Evolutionary conservation across 2,797 vertebrate species (phyloP), one percentile per base, ranked within the genome.

Genomic region (Xenopus petersii): DNA sequence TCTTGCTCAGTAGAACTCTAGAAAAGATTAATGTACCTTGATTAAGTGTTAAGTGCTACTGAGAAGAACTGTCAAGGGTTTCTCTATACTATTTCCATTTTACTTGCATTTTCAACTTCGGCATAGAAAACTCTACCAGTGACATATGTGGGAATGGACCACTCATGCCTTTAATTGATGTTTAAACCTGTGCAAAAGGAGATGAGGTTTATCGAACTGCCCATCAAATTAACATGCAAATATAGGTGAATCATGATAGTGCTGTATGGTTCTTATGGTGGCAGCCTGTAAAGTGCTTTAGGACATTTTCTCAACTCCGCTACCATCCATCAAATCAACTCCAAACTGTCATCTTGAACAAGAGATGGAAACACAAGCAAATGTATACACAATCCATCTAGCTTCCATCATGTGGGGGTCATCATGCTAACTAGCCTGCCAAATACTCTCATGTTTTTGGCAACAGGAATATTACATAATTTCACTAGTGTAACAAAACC

Each of bases 281-380:
- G n/a, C 59, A 26, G 61, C 61, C 15, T 62, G 26, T 12, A 30
- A 47, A 68, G 49, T 63, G 65, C 59, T 68, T n/a, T 26, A 55
- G 61, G 73, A 58, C 67, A 36, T 63, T 12, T 62, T 68, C 47
- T 69, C 65, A 75, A 68, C 65, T 61, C 65, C 63, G 67, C 30
- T 46, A 68, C 66, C 59, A 63, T 75, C 58, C 62, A 46, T 68
- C 65, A 68, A 48, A 75, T 63, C 58, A 63, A 26, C 59, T 24
- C 2, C 17, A 26, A 63, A 48, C 66, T 62, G 73, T 69, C 66
- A 69, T 75, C 42, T 63, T 63, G 6, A 17, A 55, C 42, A 75
- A 54, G 73, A 75, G 47, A 68, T 10, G 66, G 54, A 24, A 49
- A 66, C 33, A 15, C 11, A 51, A 51, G 10, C 5, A 15, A 51